phyloP scores from a whole-genome alignment of 2,113 vertebrate genomes.

The cat (Felis catus) region F.catus_Fca126_mat1.0 CM031412.1:233263501-233264000 shows the following conservation, averaged over 20 bases:
- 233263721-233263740: background rate
- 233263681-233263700: background rate
- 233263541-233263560: background rate
- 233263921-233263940: background rate
- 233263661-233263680: background rate
- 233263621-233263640: background rate
- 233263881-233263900: background rate
- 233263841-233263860: background rate
- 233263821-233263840: background rate
- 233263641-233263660: background rate
- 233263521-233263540: background rate
- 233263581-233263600: background rate
- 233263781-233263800: background rate
- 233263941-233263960: rapidly evolving
- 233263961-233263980: background rate
- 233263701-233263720: background rate
- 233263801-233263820: background rate
- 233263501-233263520: background rate
- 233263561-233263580: background rate
- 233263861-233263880: background rate
- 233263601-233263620: background rate
- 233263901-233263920: background rate
- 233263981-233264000: too few relatives aligned
- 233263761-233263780: background rate
- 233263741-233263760: background rate